Evolutionary conservation across 2,888 invertebrate genomes (phyloP).

Genomic region (Xylota sylvarum): DNA sequence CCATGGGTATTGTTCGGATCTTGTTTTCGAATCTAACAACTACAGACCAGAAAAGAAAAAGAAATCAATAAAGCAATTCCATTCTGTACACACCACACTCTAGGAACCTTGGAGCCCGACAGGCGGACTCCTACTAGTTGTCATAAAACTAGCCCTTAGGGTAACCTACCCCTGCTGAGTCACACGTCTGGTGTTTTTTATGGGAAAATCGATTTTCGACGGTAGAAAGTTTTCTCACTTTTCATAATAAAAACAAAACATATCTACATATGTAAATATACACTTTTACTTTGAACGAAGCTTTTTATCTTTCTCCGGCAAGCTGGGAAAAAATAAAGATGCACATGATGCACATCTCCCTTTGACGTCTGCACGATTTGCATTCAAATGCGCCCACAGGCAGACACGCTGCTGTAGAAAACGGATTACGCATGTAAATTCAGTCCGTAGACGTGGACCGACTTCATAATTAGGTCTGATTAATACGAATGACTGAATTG

Average conservation of each 20-base stretch:
- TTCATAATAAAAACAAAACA: background rate
- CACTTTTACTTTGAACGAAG: conserved; percentile 37
- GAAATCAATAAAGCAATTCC: conserved; percentile 53
- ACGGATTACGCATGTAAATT: conserved; percentile 61
- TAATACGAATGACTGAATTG: conserved; percentile 51
- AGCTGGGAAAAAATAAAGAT: conserved; percentile 3
- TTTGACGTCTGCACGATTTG: conserved; percentile 21
- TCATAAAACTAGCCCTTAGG: conserved; percentile 32
- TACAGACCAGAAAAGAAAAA: conserved; percentile 8
- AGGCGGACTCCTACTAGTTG: conserved; percentile 25
- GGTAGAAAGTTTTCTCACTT: conserved; percentile 33
- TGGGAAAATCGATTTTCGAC: conserved; percentile 31
- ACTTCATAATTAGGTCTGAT: conserved; percentile 66
- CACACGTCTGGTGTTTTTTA: background rate
- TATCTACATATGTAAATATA: conserved; percentile 22
- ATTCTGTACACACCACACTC: conserved; percentile 38
- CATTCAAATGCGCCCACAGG: conserved; percentile 38
- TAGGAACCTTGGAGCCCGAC: conserved; percentile 31
- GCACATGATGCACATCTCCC: conserved; percentile 50
- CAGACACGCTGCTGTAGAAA: background rate
- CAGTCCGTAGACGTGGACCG: conserved; percentile 43
- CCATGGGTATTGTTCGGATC: conserved; percentile 30
- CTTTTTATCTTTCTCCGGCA: conserved; percentile 16
- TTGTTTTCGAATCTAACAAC: conserved; percentile 21
- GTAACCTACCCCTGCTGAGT: background rate